Evolutionary conservation across 37 sponge, comb jelly and placozoan species (phyloP).

Genomic region (Eunapius fragilis): DNA sequence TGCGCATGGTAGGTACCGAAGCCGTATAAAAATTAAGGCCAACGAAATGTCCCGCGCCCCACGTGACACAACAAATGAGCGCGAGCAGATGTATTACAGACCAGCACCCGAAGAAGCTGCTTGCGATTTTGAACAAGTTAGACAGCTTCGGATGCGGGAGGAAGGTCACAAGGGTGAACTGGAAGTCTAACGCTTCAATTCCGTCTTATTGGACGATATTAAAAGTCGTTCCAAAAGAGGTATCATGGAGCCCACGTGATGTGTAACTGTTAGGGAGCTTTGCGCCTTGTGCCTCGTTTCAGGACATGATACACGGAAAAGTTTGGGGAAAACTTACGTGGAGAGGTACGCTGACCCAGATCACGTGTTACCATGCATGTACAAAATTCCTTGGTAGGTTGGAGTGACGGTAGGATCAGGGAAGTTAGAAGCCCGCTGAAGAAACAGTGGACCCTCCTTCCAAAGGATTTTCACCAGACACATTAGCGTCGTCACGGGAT

Average conservation of each 20-base stretch:
- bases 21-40: not conserved
- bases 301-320: constrained; percentile 11
- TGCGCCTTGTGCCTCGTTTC: not conserved
- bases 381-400: no score
- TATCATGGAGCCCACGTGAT: not conserved
- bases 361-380: no score
- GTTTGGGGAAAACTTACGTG: constrained; percentile 13
- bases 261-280: not conserved
- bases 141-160: constrained; percentile 46
- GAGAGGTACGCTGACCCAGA: constrained; percentile 30
- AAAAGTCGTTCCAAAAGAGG: constrained; percentile 41
- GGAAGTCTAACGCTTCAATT: constrained; percentile 18
- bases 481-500: not conserved
- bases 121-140: constrained; percentile 36
- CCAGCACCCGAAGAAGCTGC: constrained; percentile 41
- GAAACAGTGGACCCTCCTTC: constrained; percentile 23
- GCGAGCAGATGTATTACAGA: not conserved
- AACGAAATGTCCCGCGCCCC: not conserved
- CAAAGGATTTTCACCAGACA: constrained; percentile 5
- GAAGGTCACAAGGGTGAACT: constrained; percentile 38
- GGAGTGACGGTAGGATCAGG: not conserved
- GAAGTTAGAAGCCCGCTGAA: constrained; percentile 23
- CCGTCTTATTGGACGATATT: constrained; percentile 60
- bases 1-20: not conserved
- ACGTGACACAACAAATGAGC: not conserved